Percentiles rank a stretch among this genome's conserved stretches.
These are phyloP conservation scores for Virgularia gustaviana DNA, from an alignment of 92 coral and sea anemone genomes.

Conservation along the genomic window DNA sequence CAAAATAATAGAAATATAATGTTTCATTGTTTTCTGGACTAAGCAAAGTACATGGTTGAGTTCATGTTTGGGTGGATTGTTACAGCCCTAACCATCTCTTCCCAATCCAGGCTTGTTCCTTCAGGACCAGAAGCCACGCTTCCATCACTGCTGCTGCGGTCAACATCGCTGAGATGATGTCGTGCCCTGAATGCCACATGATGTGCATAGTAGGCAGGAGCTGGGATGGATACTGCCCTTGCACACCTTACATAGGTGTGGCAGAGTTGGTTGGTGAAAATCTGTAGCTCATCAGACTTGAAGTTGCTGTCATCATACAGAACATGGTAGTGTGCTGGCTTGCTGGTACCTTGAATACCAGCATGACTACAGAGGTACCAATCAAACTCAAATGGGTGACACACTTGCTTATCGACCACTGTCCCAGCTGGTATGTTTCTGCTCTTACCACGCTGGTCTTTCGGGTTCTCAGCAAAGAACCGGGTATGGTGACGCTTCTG, in stretches of 20 bases:
- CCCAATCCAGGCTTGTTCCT: not conserved
- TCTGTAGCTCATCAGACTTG: conserved; percentile 41
- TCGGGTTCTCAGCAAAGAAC: conserved; percentile 32
- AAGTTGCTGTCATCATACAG: conserved; percentile 47
- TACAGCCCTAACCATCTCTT: conserved; percentile 21
- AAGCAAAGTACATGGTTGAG: conserved; percentile 33
- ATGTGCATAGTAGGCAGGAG: conserved; percentile 53
- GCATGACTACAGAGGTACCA: conserved; percentile 56
- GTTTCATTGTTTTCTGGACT: not conserved
- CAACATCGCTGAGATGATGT: conserved; percentile 23
- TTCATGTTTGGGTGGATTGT: conserved; percentile 12
- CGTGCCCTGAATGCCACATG: conserved; percentile 51
- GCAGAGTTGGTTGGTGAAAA: conserved; percentile 42
- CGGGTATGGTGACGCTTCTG: conserved; percentile 56
- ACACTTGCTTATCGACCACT: conserved; percentile 46
- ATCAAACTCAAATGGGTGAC: conserved; percentile 53
- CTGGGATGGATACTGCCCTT: conserved; percentile 48
- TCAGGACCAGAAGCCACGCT: conserved; percentile 13
- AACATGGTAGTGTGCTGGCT: conserved; percentile 46
- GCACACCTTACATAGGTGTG: conserved; percentile 51
- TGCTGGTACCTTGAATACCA: conserved; percentile 54
- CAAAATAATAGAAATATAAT: not conserved
- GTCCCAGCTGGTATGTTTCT: conserved; percentile 53
- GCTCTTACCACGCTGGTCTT: conserved; percentile 35
- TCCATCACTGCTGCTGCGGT: conserved; percentile 13